These are phyloP conservation scores for Microtus oregoni DNA, from an alignment of 2,113 vertebrate genomes.

Conservation along the genomic window DNA sequence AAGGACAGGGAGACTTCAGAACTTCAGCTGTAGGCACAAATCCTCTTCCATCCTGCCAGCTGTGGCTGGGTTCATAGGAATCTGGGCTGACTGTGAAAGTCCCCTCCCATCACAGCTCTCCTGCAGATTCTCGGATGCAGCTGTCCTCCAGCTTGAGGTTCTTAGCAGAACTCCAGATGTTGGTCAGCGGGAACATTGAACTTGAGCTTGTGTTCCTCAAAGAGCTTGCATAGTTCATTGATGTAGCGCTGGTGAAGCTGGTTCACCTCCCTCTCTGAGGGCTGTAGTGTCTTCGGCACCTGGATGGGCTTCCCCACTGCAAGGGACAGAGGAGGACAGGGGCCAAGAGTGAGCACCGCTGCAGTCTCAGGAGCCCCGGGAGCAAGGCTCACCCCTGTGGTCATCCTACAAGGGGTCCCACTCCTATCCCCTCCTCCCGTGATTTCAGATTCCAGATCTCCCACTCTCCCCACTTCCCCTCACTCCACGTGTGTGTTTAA, in stretches of 20 bases:
- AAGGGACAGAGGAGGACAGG: slow-evolving; percentile 61
- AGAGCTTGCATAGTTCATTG: slow-evolving; percentile 90
- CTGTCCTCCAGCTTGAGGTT: neutral
- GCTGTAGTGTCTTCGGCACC: slow-evolving; percentile 87
- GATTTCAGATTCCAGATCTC: neutral
- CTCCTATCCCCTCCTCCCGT: neutral
- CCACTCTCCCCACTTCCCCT: accelerated
- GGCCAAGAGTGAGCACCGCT: neutral
- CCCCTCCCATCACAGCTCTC: neutral
- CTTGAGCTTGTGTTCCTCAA: slow-evolving; percentile 94
- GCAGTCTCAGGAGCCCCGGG: neutral
- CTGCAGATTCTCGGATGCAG: neutral
- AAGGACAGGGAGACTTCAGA: neutral
- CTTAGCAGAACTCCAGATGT: slow-evolving; percentile 92
- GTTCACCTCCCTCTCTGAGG: slow-evolving; percentile 89
- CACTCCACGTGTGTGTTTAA: neutral
- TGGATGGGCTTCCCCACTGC: slow-evolving; percentile 94
- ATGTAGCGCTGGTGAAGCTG: slow-evolving; percentile 91
- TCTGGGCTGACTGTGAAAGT: neutral
- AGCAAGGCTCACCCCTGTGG: neutral
- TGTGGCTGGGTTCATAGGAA: neutral
- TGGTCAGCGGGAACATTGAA: slow-evolving; percentile 90
- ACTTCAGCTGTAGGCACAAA: neutral
- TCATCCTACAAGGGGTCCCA: neutral
- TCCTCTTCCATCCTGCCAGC: accelerated